A percentile compares a stretch with the other conserved stretches of the same genome.
phyloP scores from a whole-genome alignment of 2,888 invertebrate species.

The Dicyrtoma fusca region DNA sequence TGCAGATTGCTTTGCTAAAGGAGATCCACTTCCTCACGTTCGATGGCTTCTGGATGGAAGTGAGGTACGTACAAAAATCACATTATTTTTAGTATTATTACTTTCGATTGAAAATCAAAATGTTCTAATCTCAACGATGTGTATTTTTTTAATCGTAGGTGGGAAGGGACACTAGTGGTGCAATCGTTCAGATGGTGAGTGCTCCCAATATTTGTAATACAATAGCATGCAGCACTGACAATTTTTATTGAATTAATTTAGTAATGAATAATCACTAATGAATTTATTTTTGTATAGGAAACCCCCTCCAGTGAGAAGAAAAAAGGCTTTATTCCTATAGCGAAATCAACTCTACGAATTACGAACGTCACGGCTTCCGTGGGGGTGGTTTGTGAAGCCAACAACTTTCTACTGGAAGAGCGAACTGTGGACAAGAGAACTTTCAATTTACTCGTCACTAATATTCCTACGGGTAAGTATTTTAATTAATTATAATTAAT shows the following conservation, averaged over 20 bases:
- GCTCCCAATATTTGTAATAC: too few species aligned
- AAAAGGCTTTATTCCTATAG: conserved; percentile 52
- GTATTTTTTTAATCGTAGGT: too few species aligned
- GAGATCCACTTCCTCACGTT: conserved; percentile 54
- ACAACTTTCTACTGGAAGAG: conserved; percentile 44
- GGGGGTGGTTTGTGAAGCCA: conserved; percentile 52
- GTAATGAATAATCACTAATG: too few species aligned
- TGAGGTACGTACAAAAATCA: conserved; percentile 37
- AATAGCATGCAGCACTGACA: background rate
- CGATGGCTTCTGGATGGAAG: conserved; percentile 54
- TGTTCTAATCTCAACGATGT: too few species aligned
- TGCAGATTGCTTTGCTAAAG: conserved; percentile 53
- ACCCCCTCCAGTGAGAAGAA: conserved; percentile 34
- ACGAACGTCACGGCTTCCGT: conserved; percentile 54
- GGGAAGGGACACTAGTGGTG: conserved; percentile 30
- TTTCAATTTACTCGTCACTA: conserved; percentile 54
- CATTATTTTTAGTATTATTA: background rate
- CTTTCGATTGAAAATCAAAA: too few species aligned
- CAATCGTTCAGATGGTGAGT: conserved; percentile 34
- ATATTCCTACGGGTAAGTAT: conserved; percentile 48
- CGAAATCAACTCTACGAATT: conserved; percentile 52
- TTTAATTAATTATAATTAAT: too few species aligned
- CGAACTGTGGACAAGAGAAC: conserved; percentile 40
- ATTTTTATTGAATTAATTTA: conserved; percentile 1
- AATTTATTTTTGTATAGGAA: conserved; percentile 10